Base-by-base conservation (phyloP, 2,888 invertebrate species). In the Mamestra brassicae region DNA sequence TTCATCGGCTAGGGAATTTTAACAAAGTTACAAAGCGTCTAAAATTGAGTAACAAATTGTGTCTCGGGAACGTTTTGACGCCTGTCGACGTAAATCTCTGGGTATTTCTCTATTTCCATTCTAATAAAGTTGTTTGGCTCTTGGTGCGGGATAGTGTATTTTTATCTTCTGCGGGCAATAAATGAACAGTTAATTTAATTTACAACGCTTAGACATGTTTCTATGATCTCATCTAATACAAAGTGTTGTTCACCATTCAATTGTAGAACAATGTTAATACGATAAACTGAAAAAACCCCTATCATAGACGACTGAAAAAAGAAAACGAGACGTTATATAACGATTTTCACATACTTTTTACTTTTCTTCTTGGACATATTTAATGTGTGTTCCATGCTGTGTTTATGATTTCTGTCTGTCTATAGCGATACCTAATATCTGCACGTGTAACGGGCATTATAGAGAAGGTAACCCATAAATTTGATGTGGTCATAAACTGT, bases 401-500 rank as follows among this genome's bases (percentile, higher is more conserved):
- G 38, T 52, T 61, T 55, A 73, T 34, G 42, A 55, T 55, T 55
- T 62, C 11, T 45, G 45, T 45, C 2, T 62, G 52, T n/a, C 15
- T 52, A 15, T 45, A 15, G 17, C 13, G 36, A 52, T 34, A 62
- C 7, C 66, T 52, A 5, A 17, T 34, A 63, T 36, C 6, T 17
- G 26, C 74, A 74, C 47, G 26, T 38, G 52, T 36, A 54, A 45
- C 42, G 58, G 26, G 57, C 47, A 77, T 74, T 76, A 81, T 76
- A 81, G 17, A 60, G 13, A 63, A 68, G 67, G 71, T 58, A 62
- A 71, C 69, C 65, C 77, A 82, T 84, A 78, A 60, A 76, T 79
- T 89, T 91, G 82, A 90, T 86, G 85, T 78, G 74, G 58, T 75
- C 83, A 85, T 90, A 88, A 90, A 89, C 80, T 50, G 66, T 75